These are phyloP conservation scores for Hycleus cichorii DNA, from an alignment of 1,140 invertebrate genomes.

Conservation along the genomic window DNA sequence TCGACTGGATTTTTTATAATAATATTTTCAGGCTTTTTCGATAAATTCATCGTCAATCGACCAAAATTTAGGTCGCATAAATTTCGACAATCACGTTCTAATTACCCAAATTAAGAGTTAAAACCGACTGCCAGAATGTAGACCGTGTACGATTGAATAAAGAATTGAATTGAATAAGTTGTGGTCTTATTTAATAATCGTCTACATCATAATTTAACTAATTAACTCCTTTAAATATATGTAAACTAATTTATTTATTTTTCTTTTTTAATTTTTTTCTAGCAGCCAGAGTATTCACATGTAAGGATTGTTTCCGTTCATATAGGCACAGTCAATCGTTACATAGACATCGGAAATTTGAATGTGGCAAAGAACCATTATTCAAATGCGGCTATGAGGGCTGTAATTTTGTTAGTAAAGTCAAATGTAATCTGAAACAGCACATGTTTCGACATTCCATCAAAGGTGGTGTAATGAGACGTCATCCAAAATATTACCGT, in stretches of 20 bases:
- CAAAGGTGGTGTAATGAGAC: not conserved
- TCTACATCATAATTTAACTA: not conserved
- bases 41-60: too few relatives aligned
- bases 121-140: too few relatives aligned
- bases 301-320: slow-evolving; percentile 54
- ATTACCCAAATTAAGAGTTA: too few relatives aligned
- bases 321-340: slow-evolving; percentile 53
- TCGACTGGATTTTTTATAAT: too few relatives aligned
- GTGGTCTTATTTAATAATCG: too few relatives aligned
- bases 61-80: too few relatives aligned
- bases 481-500: not conserved
- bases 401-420: slow-evolving; percentile 33
- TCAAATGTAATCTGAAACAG: slow-evolving; percentile 23
- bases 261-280: not conserved
- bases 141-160: too few relatives aligned
- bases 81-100: too few relatives aligned
- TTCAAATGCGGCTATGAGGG: slow-evolving; percentile 39
- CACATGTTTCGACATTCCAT: slow-evolving; percentile 14
- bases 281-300: slow-evolving; percentile 32
- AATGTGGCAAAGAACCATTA: slow-evolving; percentile 50
- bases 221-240: not conserved
- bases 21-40: too few relatives aligned
- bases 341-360: slow-evolving; percentile 50
- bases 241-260: not conserved
- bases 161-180: too few relatives aligned